phyloP scores from a whole-genome alignment of 2,888 invertebrate genomes.

The Drosophila koepferae region DNA sequence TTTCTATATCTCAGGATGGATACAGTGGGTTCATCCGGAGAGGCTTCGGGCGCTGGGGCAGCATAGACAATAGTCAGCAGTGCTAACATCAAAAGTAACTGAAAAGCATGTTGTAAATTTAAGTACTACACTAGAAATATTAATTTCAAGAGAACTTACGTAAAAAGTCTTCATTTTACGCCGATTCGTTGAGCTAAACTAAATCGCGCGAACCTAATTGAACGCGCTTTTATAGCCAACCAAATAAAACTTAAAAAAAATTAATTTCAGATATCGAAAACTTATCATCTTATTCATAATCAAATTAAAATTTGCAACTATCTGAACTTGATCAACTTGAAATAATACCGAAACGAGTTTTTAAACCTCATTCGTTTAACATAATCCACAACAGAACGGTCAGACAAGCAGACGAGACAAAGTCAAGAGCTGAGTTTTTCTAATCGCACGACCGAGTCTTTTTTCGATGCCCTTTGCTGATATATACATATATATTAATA shows the following conservation, averaged over 20 bases:
- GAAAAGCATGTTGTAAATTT: not conserved
- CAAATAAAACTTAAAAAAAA: slow-evolving; percentile 4
- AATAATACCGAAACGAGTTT: slow-evolving; percentile 60
- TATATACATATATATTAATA: too few relatives aligned
- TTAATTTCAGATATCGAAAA: slow-evolving; percentile 25
- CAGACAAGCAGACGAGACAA: slow-evolving; percentile 10
- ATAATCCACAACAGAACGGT: slow-evolving; percentile 23
- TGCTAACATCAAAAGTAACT: slow-evolving; percentile 58
- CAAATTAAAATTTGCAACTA: slow-evolving; percentile 69
- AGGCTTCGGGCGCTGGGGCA: slow-evolving; percentile 38
- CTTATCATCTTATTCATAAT: slow-evolving; percentile 54
- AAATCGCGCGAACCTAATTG: slow-evolving; percentile 32
- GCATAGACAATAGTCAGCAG: slow-evolving; percentile 48
- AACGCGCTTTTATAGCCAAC: slow-evolving; percentile 56
- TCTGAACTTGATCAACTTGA: slow-evolving; percentile 70
- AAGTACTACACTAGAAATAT: not conserved
- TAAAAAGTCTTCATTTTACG: slow-evolving; percentile 60
- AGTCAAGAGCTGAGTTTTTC: slow-evolving; percentile 37
- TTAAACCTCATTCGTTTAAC: slow-evolving; percentile 37
- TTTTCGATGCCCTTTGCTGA: not conserved
- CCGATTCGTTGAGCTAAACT: slow-evolving; percentile 44
- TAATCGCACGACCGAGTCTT: slow-evolving; percentile 25
- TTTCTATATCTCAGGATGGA: slow-evolving; percentile 69
- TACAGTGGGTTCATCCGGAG: slow-evolving; percentile 59
- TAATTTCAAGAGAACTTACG: slow-evolving; percentile 42